Conservation (phyloP, 2,888 invertebrate species). For the Eupithecia subumbrata region DNA sequence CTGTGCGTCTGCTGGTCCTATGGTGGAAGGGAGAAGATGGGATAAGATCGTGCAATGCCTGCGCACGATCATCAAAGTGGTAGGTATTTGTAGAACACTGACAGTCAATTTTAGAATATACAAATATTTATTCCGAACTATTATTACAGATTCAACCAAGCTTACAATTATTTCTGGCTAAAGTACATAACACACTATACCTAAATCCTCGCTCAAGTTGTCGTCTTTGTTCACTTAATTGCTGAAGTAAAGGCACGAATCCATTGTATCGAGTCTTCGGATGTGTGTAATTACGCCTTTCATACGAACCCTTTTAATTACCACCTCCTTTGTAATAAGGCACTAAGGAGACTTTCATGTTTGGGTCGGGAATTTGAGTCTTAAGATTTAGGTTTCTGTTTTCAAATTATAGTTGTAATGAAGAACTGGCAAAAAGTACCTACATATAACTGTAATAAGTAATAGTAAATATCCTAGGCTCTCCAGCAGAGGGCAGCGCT, state of each 20-base stretch:
- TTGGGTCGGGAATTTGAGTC: conserved; percentile 5
- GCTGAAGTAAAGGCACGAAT: conserved; percentile 47
- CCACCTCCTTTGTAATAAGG: conserved; percentile 67
- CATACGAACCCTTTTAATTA: conserved; percentile 77
- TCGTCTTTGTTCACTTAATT: conserved; percentile 51
- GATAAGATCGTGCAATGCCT: too few relatives aligned
- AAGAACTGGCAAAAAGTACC: neutral
- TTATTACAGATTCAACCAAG: neutral
- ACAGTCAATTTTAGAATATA: too few relatives aligned
- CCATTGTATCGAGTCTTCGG: conserved; percentile 48
- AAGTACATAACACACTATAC: neutral
- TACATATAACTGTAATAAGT: too few relatives aligned
- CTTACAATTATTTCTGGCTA: neutral
- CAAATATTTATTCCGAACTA: too few relatives aligned
- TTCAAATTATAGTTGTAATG: neutral
- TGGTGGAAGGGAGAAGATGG: too few relatives aligned
- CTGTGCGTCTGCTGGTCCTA: too few relatives aligned
- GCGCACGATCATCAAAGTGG: too few relatives aligned
- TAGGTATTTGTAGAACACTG: too few relatives aligned
- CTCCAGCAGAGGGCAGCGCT: too few relatives aligned
- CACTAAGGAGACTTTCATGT: conserved; percentile 33
- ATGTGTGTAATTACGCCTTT: conserved; percentile 70
- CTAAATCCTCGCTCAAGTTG: neutral
- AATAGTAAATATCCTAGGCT: too few relatives aligned
- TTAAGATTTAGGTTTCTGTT: conserved; percentile 3